Conservation (phyloP, 2,888 invertebrate genomes). For the Clanis bilineata region DNA sequence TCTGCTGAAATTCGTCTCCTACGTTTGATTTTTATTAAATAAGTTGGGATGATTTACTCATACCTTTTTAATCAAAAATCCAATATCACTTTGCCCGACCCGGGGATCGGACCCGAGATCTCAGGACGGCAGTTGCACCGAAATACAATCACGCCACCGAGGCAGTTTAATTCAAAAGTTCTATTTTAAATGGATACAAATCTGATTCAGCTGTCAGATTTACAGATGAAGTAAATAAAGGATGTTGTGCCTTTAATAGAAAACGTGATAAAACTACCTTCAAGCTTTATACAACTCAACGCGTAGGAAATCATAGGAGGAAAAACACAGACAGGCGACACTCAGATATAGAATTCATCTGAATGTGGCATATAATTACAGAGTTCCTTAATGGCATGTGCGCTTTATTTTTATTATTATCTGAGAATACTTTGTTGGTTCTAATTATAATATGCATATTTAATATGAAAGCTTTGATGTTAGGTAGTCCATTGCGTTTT, state of each 20-base stretch:
- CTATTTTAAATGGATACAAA: neutral
- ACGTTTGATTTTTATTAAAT: neutral
- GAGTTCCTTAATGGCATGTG: no score
- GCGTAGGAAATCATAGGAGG: constrained; percentile 11
- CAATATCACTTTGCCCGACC: no score
- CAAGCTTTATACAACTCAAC: constrained; percentile 18
- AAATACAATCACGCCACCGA: no score
- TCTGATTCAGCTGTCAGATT: neutral
- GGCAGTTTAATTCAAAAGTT: no score
- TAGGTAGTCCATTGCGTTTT: no score
- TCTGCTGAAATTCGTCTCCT: constrained; percentile 27
- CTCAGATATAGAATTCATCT: neutral
- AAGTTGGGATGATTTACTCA: neutral
- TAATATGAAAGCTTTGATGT: no score
- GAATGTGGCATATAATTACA: neutral
- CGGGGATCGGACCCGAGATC: no score
- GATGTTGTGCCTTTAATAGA: constrained; percentile 17
- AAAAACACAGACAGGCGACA: neutral
- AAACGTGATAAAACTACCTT: constrained; percentile 20
- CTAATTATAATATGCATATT: no score
- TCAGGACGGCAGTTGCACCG: no score
- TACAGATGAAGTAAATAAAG: constrained; percentile 14
- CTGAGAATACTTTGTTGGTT: no score
- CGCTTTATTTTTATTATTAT: no score
- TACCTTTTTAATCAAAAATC: neutral